Evolutionary conservation across 2,113 vertebrate genomes (phyloP), one percentile per base, ranked within the genome.

Genomic region (Burhinus bistriatus): DNA sequence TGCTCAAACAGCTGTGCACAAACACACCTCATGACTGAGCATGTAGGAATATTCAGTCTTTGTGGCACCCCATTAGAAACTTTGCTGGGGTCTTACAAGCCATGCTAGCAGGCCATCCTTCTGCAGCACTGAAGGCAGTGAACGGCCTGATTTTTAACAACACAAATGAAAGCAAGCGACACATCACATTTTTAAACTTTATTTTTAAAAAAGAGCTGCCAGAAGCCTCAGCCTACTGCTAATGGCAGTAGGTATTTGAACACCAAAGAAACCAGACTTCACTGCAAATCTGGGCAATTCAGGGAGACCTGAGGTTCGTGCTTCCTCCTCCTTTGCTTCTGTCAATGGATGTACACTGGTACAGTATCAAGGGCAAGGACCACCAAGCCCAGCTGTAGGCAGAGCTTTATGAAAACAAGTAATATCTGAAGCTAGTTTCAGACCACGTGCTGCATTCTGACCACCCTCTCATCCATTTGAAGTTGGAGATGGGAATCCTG

Each of bases 341-440:
- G 1, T 9, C 73, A 47, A 19, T 6, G 49, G 44, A 12, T 5
- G 2, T 1, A 30, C 1, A 0, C 2, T 65, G 8, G 42, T 11
- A 11, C n/a, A 44, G 44, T 15, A 27, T 45, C 1, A 2, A 45
- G 64, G 40, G 40, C 76, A 44, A 44, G 44, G 44, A 44, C 44
- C 21, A 29, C 9, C 42, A n/a, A 71, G 38, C 11, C 36, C 78
- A 32, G 30, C 73, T 57, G 23, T 16, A 14, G 36, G 34, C 27
- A 70, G 51, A 0, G 3, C 54, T 86, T 52, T 6, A 36, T 15
- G 25, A 45, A 69, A 72, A 72, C 15, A 69, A 54, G 23, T 5
- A 73, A 32, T 30, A 83, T 6, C 27, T 51, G 40, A 69, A 54
- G 47, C 20, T 20, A 17, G 7, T 40, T 91, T 40, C 69, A 84